Base-by-base conservation (phyloP, 1,140 invertebrate species). In the Habropoda laboriosa region DNA sequence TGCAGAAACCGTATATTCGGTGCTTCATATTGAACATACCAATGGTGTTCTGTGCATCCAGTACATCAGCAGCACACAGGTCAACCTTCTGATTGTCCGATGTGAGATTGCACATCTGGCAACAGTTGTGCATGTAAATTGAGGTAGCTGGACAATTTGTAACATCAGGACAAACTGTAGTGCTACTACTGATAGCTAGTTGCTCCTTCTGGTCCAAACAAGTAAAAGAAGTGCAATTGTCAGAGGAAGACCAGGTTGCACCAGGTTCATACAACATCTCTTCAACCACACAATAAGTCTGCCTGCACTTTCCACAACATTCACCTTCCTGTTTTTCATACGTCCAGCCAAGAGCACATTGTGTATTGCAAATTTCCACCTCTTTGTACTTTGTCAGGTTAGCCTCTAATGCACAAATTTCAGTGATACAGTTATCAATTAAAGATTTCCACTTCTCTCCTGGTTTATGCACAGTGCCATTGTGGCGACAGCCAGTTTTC, bases 251-350 rank as follows among this genome's bases (percentile, higher is more conserved):
- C 96, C 96, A 97, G 1, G 83, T 92, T 1, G 93, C 88, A 87
- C 91, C 93, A 21, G 94, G 89, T 45, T 94, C 88, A 53, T 95
- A 94, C 0, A 95, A 77, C 12, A 92, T 91, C 3, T 94, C 94
- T 0, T 94, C 94, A 21, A 95, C 90, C 0, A 96, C 88, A 82
- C 97, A 97, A 38, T 93, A 93, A 0, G 93, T 91, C 91, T 95
- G 95, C 32, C 94, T 89, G 79, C 97, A 97, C 74, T 94, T 92
- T 5, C 96, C 96, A 85, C 97, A 97, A 90, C 97, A 97, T 27
- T 88, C 83, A 27, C 81, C 91, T 6, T 88, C 64, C 6, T 91
- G 92, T 61, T 90, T 74, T 57, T 88, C 84, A 84, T 96, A 96
- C 53, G 91, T 89, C 91, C 94, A 95, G 3, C 96, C 96, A 63